phyloP scores from a whole-genome alignment of 2,888 invertebrate species.

The Aethes cnicana region DNA sequence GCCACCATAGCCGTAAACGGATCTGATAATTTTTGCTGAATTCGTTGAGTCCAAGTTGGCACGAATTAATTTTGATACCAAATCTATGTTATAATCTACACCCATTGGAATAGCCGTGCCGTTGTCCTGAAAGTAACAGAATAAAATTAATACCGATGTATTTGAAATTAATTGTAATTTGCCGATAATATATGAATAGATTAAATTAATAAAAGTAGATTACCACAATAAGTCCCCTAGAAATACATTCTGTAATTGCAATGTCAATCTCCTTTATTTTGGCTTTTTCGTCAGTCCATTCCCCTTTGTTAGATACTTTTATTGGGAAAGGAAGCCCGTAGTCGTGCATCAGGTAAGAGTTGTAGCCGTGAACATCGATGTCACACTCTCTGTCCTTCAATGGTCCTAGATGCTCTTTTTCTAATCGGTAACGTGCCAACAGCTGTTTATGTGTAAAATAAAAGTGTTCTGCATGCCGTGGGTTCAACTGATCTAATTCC shows the following conservation, averaged over 20 bases:
- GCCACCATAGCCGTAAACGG: constrained; percentile 62
- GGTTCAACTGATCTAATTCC: constrained; percentile 60
- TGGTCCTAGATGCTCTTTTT: constrained; percentile 53
- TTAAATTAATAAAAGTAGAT: constrained; percentile 27
- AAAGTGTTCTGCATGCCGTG: constrained; percentile 65
- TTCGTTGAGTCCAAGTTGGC: constrained; percentile 63
- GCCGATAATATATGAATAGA: too few relatives aligned
- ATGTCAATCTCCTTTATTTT: constrained; percentile 62
- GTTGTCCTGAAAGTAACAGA: constrained; percentile 61
- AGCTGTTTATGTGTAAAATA: constrained; percentile 67
- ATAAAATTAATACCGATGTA: too few relatives aligned
- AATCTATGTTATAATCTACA: constrained; percentile 61
- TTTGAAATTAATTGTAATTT: too few relatives aligned
- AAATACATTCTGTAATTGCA: constrained; percentile 65
- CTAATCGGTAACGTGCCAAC: constrained; percentile 59
- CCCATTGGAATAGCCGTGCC: constrained; percentile 58
- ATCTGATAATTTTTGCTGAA: constrained; percentile 60
- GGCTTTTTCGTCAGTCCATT: constrained; percentile 53
- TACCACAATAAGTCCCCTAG: constrained; percentile 67
- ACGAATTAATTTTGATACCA: constrained; percentile 63
- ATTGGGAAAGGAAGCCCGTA: constrained; percentile 69
- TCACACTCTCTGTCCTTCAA: constrained; percentile 37
- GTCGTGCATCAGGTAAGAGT: constrained; percentile 62
- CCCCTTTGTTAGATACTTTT: constrained; percentile 48
- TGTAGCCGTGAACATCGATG: constrained; percentile 37